A percentile compares a stretch with the other conserved stretches of the same genome.
Conservation (phyloP, 2,113 vertebrate species). For the Chaenocephalus aceratus region DNA sequence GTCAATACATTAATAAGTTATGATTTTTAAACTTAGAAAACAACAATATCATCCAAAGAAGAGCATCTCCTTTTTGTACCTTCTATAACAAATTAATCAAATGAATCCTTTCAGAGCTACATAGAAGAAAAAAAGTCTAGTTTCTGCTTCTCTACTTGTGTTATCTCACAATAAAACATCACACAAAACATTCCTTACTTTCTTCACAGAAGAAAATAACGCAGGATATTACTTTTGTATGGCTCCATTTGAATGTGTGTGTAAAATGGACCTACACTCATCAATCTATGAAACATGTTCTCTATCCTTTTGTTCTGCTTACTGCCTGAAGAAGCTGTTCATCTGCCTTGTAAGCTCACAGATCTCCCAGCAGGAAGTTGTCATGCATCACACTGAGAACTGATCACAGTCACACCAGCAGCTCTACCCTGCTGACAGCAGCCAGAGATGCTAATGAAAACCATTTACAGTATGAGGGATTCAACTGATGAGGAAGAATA, state of each 20-base stretch:
- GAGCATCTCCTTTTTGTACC: too few relatives aligned
- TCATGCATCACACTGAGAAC: neutral
- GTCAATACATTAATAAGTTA: too few relatives aligned
- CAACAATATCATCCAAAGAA: too few relatives aligned
- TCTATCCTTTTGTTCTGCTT: constrained; percentile 9
- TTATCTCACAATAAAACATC: too few relatives aligned
- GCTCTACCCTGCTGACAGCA: constrained; percentile 6
- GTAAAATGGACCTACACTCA: neutral
- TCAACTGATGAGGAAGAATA: neutral
- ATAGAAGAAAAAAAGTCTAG: too few relatives aligned
- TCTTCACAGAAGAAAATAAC: constrained; percentile 7
- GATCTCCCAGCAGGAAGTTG: constrained; percentile 15
- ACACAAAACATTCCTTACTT: neutral
- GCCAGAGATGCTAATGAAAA: neutral
- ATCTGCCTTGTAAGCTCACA: constrained; percentile 11
- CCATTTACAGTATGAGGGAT: neutral
- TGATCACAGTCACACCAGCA: constrained; percentile 22
- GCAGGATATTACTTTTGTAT: neutral
- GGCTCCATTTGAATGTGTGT: neutral
- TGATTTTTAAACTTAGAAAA: too few relatives aligned
- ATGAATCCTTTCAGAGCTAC: too few relatives aligned
- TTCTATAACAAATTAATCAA: too few relatives aligned
- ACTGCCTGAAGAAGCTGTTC: constrained; percentile 3
- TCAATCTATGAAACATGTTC: neutral
- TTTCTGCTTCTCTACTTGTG: too few relatives aligned